Percentiles rank a stretch among this genome's conserved stretches.
These are phyloP conservation scores for Diglossa cyanea DNA, from an alignment of 2,797 vertebrate species.

Conservation along the genomic window DNA sequence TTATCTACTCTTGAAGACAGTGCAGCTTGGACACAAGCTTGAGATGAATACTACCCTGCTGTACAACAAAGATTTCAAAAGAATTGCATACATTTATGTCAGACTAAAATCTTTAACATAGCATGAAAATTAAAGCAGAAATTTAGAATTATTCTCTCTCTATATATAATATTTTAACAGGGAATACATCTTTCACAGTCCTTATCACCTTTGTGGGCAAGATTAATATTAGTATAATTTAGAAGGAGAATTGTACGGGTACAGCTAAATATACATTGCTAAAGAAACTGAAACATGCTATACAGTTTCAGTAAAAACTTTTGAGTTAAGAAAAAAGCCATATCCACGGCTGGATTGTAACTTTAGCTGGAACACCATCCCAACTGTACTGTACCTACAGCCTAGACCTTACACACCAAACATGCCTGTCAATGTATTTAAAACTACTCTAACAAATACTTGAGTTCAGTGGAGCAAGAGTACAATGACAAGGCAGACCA, in stretches of 20 bases:
- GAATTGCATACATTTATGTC: not conserved
- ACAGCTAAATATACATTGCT: not conserved
- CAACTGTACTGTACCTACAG: not conserved
- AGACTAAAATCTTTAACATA: not conserved
- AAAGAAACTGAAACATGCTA: not conserved
- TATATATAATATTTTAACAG: not conserved
- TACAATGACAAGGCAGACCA: not conserved
- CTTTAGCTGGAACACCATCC: not conserved
- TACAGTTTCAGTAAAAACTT: not conserved
- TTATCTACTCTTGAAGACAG: not conserved
- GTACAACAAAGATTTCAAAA: not conserved
- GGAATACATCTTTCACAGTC: not conserved
- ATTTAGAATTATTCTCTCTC: not conserved
- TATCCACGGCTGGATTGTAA: not conserved
- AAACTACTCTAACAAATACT: not conserved
- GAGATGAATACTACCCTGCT: not conserved
- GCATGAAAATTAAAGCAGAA: not conserved
- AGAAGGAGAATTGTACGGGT: not conserved
- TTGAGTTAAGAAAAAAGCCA: not conserved
- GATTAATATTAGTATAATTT: not conserved
- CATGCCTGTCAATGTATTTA: not conserved
- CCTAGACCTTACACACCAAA: not conserved
- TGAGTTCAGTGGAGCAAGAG: not conserved
- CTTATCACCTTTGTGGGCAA: not conserved
- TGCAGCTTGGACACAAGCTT: not conserved